Conservation (phyloP, 2,113 vertebrate species). For the Pterocles burchelli region DNA sequence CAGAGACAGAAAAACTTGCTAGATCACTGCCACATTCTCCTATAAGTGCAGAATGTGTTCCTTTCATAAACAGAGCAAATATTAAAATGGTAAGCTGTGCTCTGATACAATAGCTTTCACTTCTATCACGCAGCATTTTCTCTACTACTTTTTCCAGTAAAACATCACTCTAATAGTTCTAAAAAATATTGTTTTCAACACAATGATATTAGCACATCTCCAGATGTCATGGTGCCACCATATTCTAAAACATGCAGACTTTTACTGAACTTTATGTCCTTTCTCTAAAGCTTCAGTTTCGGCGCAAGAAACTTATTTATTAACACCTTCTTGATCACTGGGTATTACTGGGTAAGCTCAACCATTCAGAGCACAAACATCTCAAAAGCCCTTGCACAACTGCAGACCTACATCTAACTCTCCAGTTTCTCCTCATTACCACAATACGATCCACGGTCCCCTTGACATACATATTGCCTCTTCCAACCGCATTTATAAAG, state of each 20-base stretch:
- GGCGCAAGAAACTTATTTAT: neutral
- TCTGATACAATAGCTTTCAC: neutral
- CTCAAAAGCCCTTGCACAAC: neutral
- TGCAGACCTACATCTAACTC: neutral
- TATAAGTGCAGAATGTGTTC: neutral
- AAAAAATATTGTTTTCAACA: neutral
- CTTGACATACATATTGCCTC: neutral
- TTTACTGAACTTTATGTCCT: neutral
- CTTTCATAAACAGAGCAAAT: neutral
- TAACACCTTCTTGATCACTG: rapidly evolving
- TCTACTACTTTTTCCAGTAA: neutral
- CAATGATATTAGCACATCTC: neutral
- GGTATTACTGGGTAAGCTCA: neutral
- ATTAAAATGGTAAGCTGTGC: neutral
- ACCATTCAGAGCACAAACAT: neutral
- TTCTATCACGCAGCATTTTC: rapidly evolving
- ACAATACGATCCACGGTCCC: neutral
- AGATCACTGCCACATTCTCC: neutral
- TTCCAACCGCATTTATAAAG: neutral
- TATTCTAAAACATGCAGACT: neutral
- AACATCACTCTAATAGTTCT: neutral
- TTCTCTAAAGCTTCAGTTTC: neutral
- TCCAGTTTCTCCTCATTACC: neutral
- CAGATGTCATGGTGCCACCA: neutral
- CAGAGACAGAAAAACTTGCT: neutral